Evolutionary conservation across 2,888 invertebrate species (phyloP).

Genomic region (Aporophyla lueneburgensis): DNA sequence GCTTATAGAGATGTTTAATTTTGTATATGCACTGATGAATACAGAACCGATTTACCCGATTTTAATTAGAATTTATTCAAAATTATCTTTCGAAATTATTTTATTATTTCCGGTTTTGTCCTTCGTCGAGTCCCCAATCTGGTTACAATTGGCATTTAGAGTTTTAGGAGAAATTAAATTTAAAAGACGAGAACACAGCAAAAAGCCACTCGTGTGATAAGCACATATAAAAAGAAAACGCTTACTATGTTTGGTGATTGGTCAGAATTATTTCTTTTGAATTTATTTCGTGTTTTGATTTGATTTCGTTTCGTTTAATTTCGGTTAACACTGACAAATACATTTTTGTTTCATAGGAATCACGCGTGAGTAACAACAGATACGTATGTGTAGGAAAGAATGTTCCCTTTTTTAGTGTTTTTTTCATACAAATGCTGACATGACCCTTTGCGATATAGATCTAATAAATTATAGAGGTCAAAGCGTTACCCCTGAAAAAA

Average conservation of each 20-base stretch:
- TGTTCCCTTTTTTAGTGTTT: slow-evolving; percentile 83
- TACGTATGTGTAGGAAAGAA: slow-evolving; percentile 84
- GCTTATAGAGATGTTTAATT: background rate
- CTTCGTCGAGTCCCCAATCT: slow-evolving; percentile 18
- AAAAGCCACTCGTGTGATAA: slow-evolving; percentile 20
- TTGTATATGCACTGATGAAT: background rate
- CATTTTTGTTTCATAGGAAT: slow-evolving; percentile 90
- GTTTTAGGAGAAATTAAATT: slow-evolving; percentile 33
- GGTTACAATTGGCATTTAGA: slow-evolving; percentile 48
- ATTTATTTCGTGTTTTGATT: slow-evolving; percentile 64
- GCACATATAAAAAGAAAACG: background rate
- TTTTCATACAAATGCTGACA: slow-evolving; percentile 70
- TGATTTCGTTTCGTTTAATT: slow-evolving; percentile 69
- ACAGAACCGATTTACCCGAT: slow-evolving; percentile 34
- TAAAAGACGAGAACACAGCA: background rate
- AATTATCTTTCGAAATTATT: slow-evolving; percentile 49
- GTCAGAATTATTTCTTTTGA: slow-evolving; percentile 49
- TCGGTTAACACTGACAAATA: slow-evolving; percentile 81
- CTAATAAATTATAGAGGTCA: slow-evolving; percentile 69
- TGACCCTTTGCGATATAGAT: slow-evolving; percentile 66
- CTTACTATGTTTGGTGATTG: slow-evolving; percentile 14
- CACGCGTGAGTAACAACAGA: slow-evolving; percentile 89
- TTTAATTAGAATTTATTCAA: slow-evolving; percentile 40
- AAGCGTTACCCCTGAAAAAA: slow-evolving; percentile 60
- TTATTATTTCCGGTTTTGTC: slow-evolving; percentile 16